A percentile compares a stretch with the other conserved stretches of the same genome.
phyloP scores from a whole-genome alignment of 1,140 invertebrate species.

The Capitella teleta region DNA sequence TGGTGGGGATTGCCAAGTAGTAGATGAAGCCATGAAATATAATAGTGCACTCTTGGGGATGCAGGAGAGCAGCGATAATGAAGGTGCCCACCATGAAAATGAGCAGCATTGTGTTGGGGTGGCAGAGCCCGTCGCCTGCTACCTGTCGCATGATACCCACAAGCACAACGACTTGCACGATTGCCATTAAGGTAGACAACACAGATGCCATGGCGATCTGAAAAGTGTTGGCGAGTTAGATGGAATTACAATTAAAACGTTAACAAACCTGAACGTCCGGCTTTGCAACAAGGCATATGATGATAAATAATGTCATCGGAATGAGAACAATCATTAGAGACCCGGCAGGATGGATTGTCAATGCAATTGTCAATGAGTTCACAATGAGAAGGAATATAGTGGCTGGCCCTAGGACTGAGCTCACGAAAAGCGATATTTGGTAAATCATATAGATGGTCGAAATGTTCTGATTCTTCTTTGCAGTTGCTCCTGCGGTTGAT shows the following conservation, averaged over 20 bases:
- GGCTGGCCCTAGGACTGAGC: slow-evolving; percentile 53
- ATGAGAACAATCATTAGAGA: slow-evolving; percentile 43
- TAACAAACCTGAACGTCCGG: slow-evolving; percentile 43
- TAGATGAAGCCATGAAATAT: slow-evolving; percentile 69
- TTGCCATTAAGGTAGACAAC: slow-evolving; percentile 28
- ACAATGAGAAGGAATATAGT: slow-evolving; percentile 55
- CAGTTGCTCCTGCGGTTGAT: slow-evolving; percentile 46
- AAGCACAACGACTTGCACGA: slow-evolving; percentile 38
- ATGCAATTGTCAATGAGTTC: slow-evolving; percentile 48
- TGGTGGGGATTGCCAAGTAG: slow-evolving; percentile 82
- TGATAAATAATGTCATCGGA: slow-evolving; percentile 45
- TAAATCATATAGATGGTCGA: slow-evolving; percentile 49
- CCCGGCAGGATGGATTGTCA: slow-evolving; percentile 67
- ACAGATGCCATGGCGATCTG: slow-evolving; percentile 32
- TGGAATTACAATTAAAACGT: neutral
- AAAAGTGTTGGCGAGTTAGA: neutral
- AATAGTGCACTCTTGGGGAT: slow-evolving; percentile 70
- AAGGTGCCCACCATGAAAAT: slow-evolving; percentile 38
- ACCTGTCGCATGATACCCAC: slow-evolving; percentile 32
- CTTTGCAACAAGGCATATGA: slow-evolving; percentile 43
- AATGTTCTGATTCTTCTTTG: slow-evolving; percentile 52
- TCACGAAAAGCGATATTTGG: slow-evolving; percentile 45
- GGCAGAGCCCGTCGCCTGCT: slow-evolving; percentile 25
- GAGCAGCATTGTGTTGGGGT: slow-evolving; percentile 32
- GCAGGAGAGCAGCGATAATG: slow-evolving; percentile 60